These are phyloP conservation scores for Lycaena phlaeas DNA, from an alignment of 2,888 invertebrate genomes.

Conservation along the genomic window DNA sequence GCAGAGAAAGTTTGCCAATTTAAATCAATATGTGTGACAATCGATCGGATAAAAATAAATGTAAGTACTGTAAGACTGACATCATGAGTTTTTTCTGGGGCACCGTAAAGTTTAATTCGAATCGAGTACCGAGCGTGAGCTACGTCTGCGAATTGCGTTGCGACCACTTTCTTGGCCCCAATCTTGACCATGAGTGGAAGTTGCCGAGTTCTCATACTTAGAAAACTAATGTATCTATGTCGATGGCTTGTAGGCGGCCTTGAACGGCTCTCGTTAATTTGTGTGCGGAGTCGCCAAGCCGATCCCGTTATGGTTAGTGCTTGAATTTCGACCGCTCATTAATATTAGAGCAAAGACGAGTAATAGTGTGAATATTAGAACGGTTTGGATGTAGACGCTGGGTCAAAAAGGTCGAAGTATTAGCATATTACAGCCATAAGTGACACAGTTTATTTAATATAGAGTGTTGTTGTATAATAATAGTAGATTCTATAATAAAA, in stretches of 20 bases:
- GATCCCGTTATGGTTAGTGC: slow-evolving; percentile 58
- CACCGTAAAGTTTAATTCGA: slow-evolving; percentile 4
- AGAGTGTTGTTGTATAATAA: too few relatives aligned
- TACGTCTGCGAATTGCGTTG: slow-evolving; percentile 27
- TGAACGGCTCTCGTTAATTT: slow-evolving; percentile 67
- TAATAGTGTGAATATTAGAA: too few relatives aligned
- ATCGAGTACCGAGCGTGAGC: slow-evolving; percentile 2
- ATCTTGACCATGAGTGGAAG: slow-evolving; percentile 54
- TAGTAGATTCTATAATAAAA: too few relatives aligned
- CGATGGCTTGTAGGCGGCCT: slow-evolving; percentile 70
- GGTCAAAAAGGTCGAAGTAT: neutral
- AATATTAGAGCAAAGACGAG: slow-evolving; percentile 11
- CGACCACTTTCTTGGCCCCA: slow-evolving; percentile 62
- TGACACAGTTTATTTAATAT: neutral
- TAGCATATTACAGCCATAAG: neutral
- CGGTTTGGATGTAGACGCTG: too few relatives aligned
- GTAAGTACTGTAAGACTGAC: slow-evolving; percentile 17
- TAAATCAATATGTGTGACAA: neutral
- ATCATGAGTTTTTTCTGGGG: neutral
- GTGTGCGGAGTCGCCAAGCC: slow-evolving; percentile 46
- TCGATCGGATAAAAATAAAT: slow-evolving; percentile 26
- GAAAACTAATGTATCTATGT: slow-evolving; percentile 68
- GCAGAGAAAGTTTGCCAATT: slow-evolving; percentile 35
- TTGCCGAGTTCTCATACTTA: slow-evolving; percentile 60
- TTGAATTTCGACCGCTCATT: slow-evolving; percentile 34